These are phyloP conservation scores for Drosophila arawakana DNA, from an alignment of 1,140 invertebrate species.

Conservation along the genomic window DNA sequence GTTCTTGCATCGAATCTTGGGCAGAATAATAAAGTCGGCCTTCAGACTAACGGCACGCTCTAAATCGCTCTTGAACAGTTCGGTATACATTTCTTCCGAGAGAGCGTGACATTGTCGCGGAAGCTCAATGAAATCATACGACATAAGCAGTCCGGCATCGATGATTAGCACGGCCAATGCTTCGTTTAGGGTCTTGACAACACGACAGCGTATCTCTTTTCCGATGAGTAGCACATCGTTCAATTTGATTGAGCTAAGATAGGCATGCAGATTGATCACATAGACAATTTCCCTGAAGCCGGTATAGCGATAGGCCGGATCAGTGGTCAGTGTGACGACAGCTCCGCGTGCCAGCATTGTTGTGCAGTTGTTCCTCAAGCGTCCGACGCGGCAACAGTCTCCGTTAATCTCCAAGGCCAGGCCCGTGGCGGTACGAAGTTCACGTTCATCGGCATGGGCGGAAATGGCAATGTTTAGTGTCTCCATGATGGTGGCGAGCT, in stretches of 20 bases:
- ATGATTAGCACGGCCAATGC: conserved; percentile 69
- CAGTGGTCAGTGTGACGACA: conserved; percentile 66
- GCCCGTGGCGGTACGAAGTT: conserved; percentile 52
- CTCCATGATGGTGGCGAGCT: conserved; percentile 55
- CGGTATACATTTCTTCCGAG: conserved; percentile 26
- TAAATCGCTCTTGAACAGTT: conserved; percentile 59
- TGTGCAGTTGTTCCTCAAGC: conserved; percentile 73
- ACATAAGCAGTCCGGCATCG: conserved; percentile 67
- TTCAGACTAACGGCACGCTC: conserved; percentile 39
- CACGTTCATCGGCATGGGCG: conserved; percentile 40
- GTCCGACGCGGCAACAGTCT: conserved; percentile 69
- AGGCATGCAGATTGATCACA: conserved; percentile 69
- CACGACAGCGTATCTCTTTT: conserved; percentile 55
- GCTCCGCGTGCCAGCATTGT: conserved; percentile 58
- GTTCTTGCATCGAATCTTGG: conserved; percentile 71
- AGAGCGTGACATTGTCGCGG: conserved; percentile 72
- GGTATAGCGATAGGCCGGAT: conserved; percentile 63
- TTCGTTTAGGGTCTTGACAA: conserved; percentile 70
- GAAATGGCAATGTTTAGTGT: conserved; percentile 61
- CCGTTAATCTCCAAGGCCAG: conserved; percentile 77
- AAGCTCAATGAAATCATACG: conserved; percentile 78
- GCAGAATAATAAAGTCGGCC: conserved; percentile 70
- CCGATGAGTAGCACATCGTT: conserved; percentile 69
- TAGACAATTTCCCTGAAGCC: conserved; percentile 69
- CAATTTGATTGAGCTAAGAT: conserved; percentile 56